Base-by-base conservation (phyloP, 2,113 vertebrate species). In the Alouatta palliata region DNA sequence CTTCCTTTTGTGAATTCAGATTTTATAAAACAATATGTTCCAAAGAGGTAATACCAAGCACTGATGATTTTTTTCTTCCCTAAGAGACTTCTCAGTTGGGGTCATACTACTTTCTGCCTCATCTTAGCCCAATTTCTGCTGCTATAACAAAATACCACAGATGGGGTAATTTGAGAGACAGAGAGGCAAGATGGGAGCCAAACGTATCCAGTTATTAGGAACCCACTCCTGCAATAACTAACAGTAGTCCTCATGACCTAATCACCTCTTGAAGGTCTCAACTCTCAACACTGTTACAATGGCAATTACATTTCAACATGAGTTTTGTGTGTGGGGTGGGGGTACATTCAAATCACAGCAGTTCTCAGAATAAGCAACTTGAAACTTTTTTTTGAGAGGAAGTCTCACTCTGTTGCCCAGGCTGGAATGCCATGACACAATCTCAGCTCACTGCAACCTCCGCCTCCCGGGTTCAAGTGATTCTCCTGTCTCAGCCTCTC, bases 1-100 rank as follows among this genome's bases (percentile, higher is more conserved):
- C 68, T 96, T 97, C 43, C 43, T 94, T 97, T 88, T 76, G 35
- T 32, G 49, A 81, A 73, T 66, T 79, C 70, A 89, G 35, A 71
- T 87, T 96, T 95, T 80, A 76, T 20, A 56, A 32, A 83, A 95
- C 3, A 61, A 16, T 43, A 84, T 37, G 17, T 84, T 92, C 37
- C 88, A 82, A 94, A 87, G 83, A 40, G 61, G 37, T 64, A 91
- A 52, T 19, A 70, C 17, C 21, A 83, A 91, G n/a, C 14, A 68
- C 6, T n/a, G 27, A 83, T 32, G 30, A 68, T 40, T 85, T 93
- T 47, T 43, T 56, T 64, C 30, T 64, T 13, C 61, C 30, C 58
- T 70, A 76, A 45, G 9, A 79, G 77, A 54, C 20, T 80, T 80
- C 64, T 83, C 30, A 83, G 56, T 27, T 70, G 49, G n/a, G 43